These are phyloP conservation scores for Torymus aiolomorphi DNA, from an alignment of 2,888 invertebrate species.

Conservation along the genomic window DNA sequence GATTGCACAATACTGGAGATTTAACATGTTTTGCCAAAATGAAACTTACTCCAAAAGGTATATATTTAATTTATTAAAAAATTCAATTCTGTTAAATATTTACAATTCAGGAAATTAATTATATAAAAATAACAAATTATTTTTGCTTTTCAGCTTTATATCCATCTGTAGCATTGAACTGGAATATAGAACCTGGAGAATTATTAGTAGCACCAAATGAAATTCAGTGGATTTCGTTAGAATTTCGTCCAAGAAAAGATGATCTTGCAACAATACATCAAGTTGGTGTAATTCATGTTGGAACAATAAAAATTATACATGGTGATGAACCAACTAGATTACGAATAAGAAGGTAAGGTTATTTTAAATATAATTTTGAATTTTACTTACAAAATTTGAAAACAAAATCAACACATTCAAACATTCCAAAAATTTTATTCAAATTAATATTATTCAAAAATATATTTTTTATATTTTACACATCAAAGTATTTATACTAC, in stretches of 20 bases:
- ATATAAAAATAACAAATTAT: slow-evolving; percentile 12
- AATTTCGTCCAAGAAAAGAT: slow-evolving; percentile 76
- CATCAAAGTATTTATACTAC: background rate
- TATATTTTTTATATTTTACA: background rate
- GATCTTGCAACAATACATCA: slow-evolving; percentile 74
- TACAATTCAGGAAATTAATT: background rate
- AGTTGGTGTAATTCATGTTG: slow-evolving; percentile 73
- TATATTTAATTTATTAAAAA: slow-evolving; percentile 48
- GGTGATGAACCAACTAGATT: slow-evolving; percentile 78
- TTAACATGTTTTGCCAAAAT: slow-evolving; percentile 77
- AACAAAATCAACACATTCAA: too few species aligned
- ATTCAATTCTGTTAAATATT: background rate
- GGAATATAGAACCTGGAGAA: slow-evolving; percentile 75
- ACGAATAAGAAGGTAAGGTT: slow-evolving; percentile 69
- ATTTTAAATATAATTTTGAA: background rate
- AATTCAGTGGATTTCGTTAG: slow-evolving; percentile 72
- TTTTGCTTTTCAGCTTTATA: slow-evolving; percentile 66
- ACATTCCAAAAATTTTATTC: background rate
- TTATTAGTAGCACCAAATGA: slow-evolving; percentile 75
- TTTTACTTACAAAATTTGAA: too few species aligned
- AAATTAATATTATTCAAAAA: background rate
- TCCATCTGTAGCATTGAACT: slow-evolving; percentile 69
- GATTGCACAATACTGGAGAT: slow-evolving; percentile 78
- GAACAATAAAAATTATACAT: slow-evolving; percentile 76
- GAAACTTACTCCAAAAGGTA: slow-evolving; percentile 72